A percentile compares a stretch with the other conserved stretches of the same genome.
Conservation (phyloP, 2,888 invertebrate genomes). For the Trichogramma dendrolimi region DNA sequence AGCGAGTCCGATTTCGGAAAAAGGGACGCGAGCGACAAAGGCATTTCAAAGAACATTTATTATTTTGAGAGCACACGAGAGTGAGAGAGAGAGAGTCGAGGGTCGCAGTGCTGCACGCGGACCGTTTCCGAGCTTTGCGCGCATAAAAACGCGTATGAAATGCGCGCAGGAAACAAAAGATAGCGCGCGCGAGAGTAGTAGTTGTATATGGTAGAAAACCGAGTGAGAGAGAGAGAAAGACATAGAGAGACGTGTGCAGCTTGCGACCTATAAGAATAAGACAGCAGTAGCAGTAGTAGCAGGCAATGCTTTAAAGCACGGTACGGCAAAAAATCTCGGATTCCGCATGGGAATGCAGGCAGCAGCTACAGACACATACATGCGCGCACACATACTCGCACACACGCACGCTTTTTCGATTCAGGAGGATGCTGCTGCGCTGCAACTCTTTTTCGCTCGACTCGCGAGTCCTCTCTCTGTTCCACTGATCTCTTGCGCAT, state of each 20-base stretch:
- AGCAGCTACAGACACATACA: constrained; percentile 1
- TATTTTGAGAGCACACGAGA: constrained; percentile 16
- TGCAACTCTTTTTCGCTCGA: not conserved
- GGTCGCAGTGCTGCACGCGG: no score
- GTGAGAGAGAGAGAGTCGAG: constrained; percentile 26
- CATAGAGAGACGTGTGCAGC: not conserved
- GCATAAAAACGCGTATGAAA: no score
- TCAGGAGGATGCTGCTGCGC: constrained; percentile 13
- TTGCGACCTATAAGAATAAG: not conserved
- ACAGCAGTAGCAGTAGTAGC: not conserved
- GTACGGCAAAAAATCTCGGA: constrained; percentile 27
- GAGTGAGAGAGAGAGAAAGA: constrained; percentile 15
- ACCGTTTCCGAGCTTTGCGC: no score
- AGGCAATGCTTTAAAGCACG: constrained; percentile 16
- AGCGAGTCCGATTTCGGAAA: not conserved
- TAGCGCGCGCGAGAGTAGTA: no score
- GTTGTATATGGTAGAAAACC: constrained; percentile 2
- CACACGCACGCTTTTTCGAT: constrained; percentile 20
- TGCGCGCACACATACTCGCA: constrained; percentile 8
- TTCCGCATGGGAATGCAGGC: constrained; percentile 29
- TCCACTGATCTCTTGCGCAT: constrained; percentile 11
- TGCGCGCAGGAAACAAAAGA: no score
- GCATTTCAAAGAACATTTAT: constrained; percentile 8
- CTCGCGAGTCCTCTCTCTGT: constrained; percentile 4
- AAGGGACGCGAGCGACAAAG: not conserved